Evolutionary conservation across 2,888 invertebrate genomes (phyloP).

Genomic region (Atherix ibis): DNA sequence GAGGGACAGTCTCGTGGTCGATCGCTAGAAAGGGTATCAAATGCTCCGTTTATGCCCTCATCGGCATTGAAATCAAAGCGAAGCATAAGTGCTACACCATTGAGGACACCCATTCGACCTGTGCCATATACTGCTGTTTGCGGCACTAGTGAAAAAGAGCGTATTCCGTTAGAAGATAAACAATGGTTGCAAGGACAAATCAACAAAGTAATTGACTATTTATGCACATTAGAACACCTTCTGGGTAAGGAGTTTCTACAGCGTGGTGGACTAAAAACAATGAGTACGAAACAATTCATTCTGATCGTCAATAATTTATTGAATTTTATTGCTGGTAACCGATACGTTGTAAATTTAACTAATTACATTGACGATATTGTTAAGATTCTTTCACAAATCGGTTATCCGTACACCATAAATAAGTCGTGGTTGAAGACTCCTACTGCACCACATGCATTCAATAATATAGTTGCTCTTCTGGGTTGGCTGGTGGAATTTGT

Average conservation of each 20-base stretch:
- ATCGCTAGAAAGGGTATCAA: conserved; percentile 4
- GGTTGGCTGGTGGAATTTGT: conserved; percentile 26
- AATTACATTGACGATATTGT: conserved; percentile 27
- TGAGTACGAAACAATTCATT: conserved; percentile 30
- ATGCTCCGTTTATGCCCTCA: conserved; percentile 1
- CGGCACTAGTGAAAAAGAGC: conserved; percentile 22
- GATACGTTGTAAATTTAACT: conserved; percentile 16
- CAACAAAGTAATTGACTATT: conserved; percentile 20
- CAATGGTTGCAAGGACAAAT: conserved; percentile 24
- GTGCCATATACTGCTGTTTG: conserved; percentile 9
- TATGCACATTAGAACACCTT: conserved; percentile 12
- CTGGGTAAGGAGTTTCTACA: conserved; percentile 18
- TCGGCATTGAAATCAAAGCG: conserved; percentile 9
- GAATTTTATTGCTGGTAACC: conserved; percentile 21
- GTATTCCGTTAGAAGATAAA: conserved; percentile 23
- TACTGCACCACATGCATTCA: conserved; percentile 26
- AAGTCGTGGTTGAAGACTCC: conserved; percentile 32
- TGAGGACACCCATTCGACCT: conserved; percentile 12
- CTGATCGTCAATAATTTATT: conserved; percentile 23
- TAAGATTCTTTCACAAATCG: conserved; percentile 22
- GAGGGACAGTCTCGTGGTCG: too few species aligned
- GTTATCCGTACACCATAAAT: conserved; percentile 26
- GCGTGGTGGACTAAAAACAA: conserved; percentile 21
- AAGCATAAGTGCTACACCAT: conserved; percentile 13
- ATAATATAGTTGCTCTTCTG: conserved; percentile 24